Percentiles rank a stretch among this genome's conserved stretches.
Evolutionary conservation across 2,888 invertebrate species (phyloP).

Genomic region (Caenorhabditis sinica): DNA sequence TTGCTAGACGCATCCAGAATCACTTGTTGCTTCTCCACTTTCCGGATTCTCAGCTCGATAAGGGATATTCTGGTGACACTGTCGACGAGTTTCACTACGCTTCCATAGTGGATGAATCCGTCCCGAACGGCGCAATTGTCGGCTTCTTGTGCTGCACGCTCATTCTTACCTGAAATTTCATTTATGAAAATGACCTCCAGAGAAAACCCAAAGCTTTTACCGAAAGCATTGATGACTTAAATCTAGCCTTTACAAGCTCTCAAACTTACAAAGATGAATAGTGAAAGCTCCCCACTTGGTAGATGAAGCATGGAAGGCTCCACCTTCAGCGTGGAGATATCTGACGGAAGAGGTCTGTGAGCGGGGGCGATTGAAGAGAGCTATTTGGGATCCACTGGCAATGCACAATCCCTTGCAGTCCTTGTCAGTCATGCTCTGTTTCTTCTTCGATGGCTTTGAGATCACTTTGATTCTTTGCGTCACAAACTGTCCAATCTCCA

Average conservation of each 20-base stretch:
- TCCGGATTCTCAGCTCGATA: conserved; percentile 89
- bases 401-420: conserved; percentile 92
- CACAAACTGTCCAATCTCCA: conserved; percentile 98
- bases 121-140: conserved; percentile 95
- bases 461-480: conserved; percentile 99
- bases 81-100: conserved; percentile 98
- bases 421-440: conserved; percentile 98
- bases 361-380: conserved; percentile 96
- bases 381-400: conserved; percentile 98
- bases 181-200: no score
- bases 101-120: conserved; percentile 99
- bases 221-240: conserved; percentile 64
- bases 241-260: no score
- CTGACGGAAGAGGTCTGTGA: conserved; percentile 99
- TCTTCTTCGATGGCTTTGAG: conserved; percentile 99
- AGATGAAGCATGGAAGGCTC: conserved; percentile 98
- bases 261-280: conserved; percentile 90
- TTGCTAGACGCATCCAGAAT: conserved; percentile 90
- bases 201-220: no score
- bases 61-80: conserved; percentile 99
- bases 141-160: conserved; percentile 90
- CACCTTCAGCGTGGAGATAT: conserved; percentile 98
- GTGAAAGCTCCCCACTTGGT: conserved; percentile 99
- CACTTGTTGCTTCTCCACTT: conserved; percentile 96
- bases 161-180: conserved; percentile 93